Evolutionary conservation across 2,888 invertebrate species (phyloP).

Genomic region (Colostygia pectinataria): DNA sequence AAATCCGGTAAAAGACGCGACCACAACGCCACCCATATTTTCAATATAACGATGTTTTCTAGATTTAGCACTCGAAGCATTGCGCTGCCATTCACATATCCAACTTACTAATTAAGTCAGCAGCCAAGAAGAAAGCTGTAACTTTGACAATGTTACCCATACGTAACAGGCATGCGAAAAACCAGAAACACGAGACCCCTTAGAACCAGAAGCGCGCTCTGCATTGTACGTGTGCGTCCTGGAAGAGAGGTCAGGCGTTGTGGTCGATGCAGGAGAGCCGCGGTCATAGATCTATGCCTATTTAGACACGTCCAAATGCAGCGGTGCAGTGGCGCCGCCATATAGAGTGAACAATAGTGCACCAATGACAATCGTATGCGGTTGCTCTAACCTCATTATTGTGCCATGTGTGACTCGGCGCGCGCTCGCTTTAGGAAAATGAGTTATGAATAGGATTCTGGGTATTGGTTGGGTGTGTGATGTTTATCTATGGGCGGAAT

Average conservation of each 20-base stretch:
- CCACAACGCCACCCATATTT: constrained; percentile 70
- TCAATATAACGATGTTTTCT: constrained; percentile 76
- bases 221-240: constrained; percentile 3
- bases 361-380: constrained; percentile 72
- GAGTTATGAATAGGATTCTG: constrained; percentile 37
- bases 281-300: constrained; percentile 78
- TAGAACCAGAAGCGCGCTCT: constrained; percentile 8
- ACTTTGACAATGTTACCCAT: constrained; percentile 81
- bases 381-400: constrained; percentile 67
- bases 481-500: constrained; percentile 10
- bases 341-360: constrained; percentile 79
- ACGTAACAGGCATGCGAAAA: constrained; percentile 64
- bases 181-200: constrained; percentile 52
- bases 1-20: constrained; percentile 48
- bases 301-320: constrained; percentile 73
- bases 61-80: constrained; percentile 71
- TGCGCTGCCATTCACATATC: constrained; percentile 82
- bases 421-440: constrained; percentile 35
- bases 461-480: constrained; percentile 21
- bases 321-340: constrained; percentile 71
- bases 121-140: constrained; percentile 77
- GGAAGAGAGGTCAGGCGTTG: constrained; percentile 40
- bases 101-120: constrained; percentile 81
- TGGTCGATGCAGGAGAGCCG: constrained; percentile 63
- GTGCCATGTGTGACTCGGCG: constrained; percentile 61